phyloP scores from a whole-genome alignment of 2,888 invertebrate genomes.

The Steinernema hermaphroditum region DNA sequence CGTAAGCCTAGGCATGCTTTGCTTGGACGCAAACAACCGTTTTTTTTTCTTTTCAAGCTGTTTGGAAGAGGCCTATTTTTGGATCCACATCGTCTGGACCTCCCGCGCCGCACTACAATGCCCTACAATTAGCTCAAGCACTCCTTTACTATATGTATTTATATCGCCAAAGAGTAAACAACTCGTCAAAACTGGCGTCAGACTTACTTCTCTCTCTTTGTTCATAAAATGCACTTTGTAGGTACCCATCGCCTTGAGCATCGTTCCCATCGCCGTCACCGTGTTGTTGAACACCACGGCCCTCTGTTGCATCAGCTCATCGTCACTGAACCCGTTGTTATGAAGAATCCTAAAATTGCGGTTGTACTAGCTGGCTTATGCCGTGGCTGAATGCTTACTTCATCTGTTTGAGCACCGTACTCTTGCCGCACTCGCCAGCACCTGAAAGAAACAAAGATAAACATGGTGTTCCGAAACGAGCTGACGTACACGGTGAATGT shows the following conservation, averaged over 20 bases:
- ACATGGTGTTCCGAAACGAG: no score
- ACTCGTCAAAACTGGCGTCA: no score
- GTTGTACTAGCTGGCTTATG: not conserved
- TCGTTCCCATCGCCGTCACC: constrained; percentile 56
- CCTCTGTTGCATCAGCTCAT: constrained; percentile 41
- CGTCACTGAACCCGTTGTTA: constrained; percentile 53
- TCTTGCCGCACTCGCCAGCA: constrained; percentile 51
- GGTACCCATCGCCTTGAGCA: constrained; percentile 55
- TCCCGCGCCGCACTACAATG: not conserved
- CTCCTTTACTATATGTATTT: not conserved
- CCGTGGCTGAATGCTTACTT: constrained; percentile 34
- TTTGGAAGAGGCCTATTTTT: no score
- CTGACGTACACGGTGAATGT: no score
- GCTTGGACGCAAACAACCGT: no score
- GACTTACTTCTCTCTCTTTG: constrained; percentile 46
- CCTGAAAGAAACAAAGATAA: constrained; percentile 37
- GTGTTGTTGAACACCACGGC: constrained; percentile 61
- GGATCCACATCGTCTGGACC: no score
- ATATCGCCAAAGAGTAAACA: no score
- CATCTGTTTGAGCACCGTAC: constrained; percentile 50
- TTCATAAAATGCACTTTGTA: constrained; percentile 50
- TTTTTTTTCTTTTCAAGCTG: no score
- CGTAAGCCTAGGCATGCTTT: no score
- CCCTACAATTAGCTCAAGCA: not conserved
- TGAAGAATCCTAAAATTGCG: constrained; percentile 54